phyloP scores from a whole-genome alignment of 2,888 invertebrate genomes.

The Ochropacha duplaris region DNA sequence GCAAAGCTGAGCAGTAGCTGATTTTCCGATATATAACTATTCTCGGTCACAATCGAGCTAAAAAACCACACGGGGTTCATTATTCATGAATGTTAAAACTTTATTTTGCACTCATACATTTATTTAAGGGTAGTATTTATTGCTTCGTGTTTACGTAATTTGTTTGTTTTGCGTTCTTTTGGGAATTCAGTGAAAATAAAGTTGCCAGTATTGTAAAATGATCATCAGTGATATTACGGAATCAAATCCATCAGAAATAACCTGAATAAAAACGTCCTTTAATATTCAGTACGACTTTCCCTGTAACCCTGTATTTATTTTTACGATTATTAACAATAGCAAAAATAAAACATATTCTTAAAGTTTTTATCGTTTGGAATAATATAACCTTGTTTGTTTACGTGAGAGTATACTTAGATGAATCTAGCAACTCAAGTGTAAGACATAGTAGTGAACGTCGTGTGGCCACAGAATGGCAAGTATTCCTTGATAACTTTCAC shows the following conservation, averaged over 20 bases:
- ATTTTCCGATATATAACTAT: constrained; percentile 11
- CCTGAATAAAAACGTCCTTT: too few relatives aligned
- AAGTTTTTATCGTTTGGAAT: too few relatives aligned
- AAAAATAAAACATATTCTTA: too few relatives aligned
- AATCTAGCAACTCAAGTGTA: neutral
- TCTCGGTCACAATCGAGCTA: constrained; percentile 1
- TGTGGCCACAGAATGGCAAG: neutral
- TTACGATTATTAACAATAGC: too few relatives aligned
- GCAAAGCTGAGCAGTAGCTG: neutral
- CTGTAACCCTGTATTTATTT: too few relatives aligned
- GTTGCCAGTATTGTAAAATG: neutral
- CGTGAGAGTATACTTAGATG: neutral
- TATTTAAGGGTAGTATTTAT: constrained; percentile 9
- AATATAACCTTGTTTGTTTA: neutral
- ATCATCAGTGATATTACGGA: too few relatives aligned
- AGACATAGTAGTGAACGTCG: neutral
- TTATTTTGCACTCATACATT: constrained; percentile 10
- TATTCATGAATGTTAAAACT: constrained; percentile 11
- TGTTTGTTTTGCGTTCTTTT: constrained; percentile 1
- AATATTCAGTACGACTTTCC: too few relatives aligned
- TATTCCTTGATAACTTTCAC: neutral
- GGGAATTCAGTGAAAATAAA: neutral
- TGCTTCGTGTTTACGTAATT: neutral
- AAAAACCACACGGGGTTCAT: neutral
- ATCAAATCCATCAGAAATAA: too few relatives aligned